phyloP scores from a whole-genome alignment of 2,113 vertebrate genomes.

The Anser cygnoides region DNA sequence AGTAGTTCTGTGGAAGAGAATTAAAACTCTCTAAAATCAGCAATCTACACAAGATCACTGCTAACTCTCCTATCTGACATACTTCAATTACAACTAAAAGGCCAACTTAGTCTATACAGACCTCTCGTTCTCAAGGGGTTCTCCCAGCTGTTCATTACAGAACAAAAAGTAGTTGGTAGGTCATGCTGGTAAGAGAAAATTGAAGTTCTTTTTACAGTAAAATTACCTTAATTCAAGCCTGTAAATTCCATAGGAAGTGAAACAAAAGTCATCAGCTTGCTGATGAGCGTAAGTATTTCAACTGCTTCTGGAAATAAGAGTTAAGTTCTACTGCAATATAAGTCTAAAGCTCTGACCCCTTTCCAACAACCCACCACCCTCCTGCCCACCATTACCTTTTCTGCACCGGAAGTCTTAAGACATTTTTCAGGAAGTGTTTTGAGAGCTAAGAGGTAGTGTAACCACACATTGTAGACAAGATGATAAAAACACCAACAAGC shows the following conservation, averaged over 20 bases:
- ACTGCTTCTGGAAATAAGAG: background rate
- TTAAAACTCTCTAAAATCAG: background rate
- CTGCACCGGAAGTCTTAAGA: background rate
- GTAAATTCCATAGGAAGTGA: slow-evolving; percentile 70
- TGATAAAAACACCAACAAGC: background rate
- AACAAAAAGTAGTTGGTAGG: background rate
- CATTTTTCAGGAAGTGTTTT: background rate
- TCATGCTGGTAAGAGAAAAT: background rate
- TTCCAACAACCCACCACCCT: background rate
- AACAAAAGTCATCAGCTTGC: slow-evolving; percentile 32
- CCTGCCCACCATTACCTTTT: background rate
- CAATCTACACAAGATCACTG: background rate
- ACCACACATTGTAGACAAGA: background rate
- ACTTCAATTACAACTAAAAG: background rate
- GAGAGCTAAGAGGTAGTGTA: background rate
- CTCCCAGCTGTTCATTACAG: background rate
- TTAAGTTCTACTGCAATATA: background rate
- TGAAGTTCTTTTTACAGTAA: background rate
- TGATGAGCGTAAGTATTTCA: background rate
- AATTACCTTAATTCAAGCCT: background rate
- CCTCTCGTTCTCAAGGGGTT: background rate
- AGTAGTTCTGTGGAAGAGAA: background rate
- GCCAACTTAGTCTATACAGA: background rate
- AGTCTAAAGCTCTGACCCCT: background rate
- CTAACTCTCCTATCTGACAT: background rate